Evolutionary conservation across 2,113 vertebrate species (phyloP).

Genomic region (Plestiodon gilberti): DNA sequence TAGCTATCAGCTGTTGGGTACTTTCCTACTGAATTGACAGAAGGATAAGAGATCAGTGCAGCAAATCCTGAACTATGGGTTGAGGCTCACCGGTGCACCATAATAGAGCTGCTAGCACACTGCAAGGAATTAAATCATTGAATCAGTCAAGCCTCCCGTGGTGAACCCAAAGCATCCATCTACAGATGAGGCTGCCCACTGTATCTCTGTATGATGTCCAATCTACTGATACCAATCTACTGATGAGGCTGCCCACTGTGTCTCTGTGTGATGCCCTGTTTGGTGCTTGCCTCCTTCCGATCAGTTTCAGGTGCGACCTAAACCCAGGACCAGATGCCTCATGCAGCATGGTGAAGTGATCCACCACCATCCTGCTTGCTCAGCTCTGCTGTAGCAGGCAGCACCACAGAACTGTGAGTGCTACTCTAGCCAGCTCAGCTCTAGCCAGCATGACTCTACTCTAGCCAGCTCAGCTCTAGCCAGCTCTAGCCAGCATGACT

Average conservation of each 20-base stretch:
- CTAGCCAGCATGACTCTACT: too few relatives aligned
- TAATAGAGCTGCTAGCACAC: background rate
- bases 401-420: too few relatives aligned
- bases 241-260: background rate
- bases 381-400: too few relatives aligned
- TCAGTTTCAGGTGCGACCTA: background rate
- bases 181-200: background rate
- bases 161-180: background rate
- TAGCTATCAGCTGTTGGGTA: background rate
- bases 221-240: too few relatives aligned
- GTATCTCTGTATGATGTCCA: background rate
- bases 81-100: background rate
- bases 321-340: too few relatives aligned
- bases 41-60: slow-evolving; percentile 7
- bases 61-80: background rate
- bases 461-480: too few relatives aligned
- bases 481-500: too few relatives aligned
- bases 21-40: background rate
- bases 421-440: too few relatives aligned
- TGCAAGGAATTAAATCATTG: too few relatives aligned
- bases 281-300: background rate
- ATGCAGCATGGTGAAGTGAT: too few relatives aligned
- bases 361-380: too few relatives aligned
- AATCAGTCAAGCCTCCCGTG: background rate
- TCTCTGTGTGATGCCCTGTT: background rate